phyloP scores from a whole-genome alignment of 2,888 invertebrate genomes.

The Noctua comes region DNA sequence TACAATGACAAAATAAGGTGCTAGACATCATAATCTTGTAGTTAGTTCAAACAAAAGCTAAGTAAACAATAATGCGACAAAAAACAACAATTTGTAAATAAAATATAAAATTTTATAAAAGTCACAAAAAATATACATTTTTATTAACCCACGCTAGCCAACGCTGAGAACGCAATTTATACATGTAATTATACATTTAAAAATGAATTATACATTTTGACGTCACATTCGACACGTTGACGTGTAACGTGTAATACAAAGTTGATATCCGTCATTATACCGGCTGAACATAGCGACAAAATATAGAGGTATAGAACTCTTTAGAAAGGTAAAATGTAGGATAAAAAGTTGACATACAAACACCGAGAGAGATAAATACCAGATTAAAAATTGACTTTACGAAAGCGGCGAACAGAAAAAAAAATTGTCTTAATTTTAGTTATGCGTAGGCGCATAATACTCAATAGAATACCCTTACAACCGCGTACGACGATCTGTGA shows the following conservation, averaged over 20 bases:
- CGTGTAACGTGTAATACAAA: constrained; percentile 58
- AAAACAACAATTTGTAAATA: constrained; percentile 40
- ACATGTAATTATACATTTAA: constrained; percentile 61
- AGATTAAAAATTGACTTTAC: background rate
- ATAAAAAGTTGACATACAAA: background rate
- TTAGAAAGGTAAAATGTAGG: background rate
- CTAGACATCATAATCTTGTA: constrained; percentile 48
- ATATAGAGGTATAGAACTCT: constrained; percentile 32
- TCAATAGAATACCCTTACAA: background rate
- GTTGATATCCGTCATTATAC: constrained; percentile 57
- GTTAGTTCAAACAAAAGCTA: constrained; percentile 38
- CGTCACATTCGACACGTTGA: constrained; percentile 47
- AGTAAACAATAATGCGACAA: constrained; percentile 37
- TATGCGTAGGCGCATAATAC: background rate
- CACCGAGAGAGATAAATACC: background rate
- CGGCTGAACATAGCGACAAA: constrained; percentile 43
- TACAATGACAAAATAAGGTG: constrained; percentile 51
- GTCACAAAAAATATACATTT: constrained; percentile 56
- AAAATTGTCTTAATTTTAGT: background rate
- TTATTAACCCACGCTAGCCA: constrained; percentile 62
- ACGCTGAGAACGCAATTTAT: constrained; percentile 62
- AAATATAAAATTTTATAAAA: constrained; percentile 46
- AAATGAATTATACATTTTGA: constrained; percentile 57
- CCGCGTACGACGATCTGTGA: no score
- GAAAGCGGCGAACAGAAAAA: background rate